Conservation (phyloP, 1,140 invertebrate species). For the Matsumurasca onukii region DNA sequence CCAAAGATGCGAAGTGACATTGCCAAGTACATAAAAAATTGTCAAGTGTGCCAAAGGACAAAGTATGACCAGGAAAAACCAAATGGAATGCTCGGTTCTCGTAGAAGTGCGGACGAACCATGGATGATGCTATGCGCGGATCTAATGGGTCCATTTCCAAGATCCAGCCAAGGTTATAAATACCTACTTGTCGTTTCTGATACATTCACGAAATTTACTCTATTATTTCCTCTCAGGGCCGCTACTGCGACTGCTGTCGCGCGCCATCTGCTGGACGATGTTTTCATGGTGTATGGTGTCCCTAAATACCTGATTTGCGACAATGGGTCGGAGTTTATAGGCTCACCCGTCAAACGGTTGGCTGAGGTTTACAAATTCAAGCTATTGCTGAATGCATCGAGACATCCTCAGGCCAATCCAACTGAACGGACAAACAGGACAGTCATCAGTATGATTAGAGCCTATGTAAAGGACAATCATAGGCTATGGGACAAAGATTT, state of each 20-base stretch:
- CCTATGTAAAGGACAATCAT: not conserved
- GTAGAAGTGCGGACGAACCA: not conserved
- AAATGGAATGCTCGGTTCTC: not conserved
- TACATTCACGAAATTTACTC: not conserved
- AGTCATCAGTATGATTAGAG: not conserved
- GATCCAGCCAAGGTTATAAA: slow-evolving; percentile 1
- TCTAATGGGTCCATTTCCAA: not conserved
- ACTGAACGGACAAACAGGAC: not conserved
- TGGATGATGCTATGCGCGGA: not conserved
- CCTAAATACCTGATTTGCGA: slow-evolving; percentile 1
- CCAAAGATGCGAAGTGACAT: slow-evolving; percentile 2
- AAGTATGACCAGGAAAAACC: not conserved
- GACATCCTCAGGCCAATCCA: slow-evolving; percentile 9
- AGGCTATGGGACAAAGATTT: not conserved
- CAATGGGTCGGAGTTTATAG: not conserved
- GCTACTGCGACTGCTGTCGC: not conserved
- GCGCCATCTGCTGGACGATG: not conserved
- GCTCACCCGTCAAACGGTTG: not conserved
- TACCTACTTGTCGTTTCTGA: not conserved
- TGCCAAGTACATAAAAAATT: not conserved
- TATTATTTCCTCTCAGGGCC: not conserved
- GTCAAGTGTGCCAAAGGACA: not conserved
- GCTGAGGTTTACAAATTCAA: not conserved
- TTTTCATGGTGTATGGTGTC: not conserved
- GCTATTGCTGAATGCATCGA: not conserved